Evolutionary conservation across 1,140 invertebrate species (phyloP).

Genomic region (Pinna nobilis): DNA sequence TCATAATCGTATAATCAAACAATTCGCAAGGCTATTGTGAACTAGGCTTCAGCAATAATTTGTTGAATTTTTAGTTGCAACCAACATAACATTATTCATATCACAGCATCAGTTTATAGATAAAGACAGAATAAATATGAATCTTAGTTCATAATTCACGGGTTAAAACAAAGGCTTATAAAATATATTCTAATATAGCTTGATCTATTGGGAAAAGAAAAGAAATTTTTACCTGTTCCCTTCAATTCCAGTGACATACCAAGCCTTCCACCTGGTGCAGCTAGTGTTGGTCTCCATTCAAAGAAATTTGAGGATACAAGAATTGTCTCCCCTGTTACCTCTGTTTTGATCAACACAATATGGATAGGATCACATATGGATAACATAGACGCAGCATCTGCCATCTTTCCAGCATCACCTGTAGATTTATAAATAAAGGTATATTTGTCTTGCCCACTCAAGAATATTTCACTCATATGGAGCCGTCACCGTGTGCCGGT

Average conservation of each 20-base stretch:
- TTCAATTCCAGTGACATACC: slow-evolving; percentile 68
- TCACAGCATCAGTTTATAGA: too few species aligned
- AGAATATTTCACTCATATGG: too few species aligned
- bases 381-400: slow-evolving; percentile 67
- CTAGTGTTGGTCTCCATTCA: slow-evolving; percentile 71
- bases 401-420: slow-evolving; percentile 71
- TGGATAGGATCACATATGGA: slow-evolving; percentile 71
- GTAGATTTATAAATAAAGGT: slow-evolving; percentile 22
- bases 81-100: too few species aligned
- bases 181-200: background rate
- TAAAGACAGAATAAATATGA: too few species aligned
- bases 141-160: too few species aligned
- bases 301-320: slow-evolving; percentile 73
- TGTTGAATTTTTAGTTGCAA: too few species aligned
- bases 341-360: slow-evolving; percentile 71
- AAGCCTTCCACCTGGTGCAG: slow-evolving; percentile 54
- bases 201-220: background rate
- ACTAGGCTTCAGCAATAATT: too few species aligned
- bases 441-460: too few species aligned
- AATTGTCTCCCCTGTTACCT: slow-evolving; percentile 66
- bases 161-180: too few species aligned
- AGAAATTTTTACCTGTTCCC: slow-evolving; percentile 64
- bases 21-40: too few species aligned
- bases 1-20: too few species aligned
- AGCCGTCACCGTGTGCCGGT: too few species aligned